Evolutionary conservation across 1,140 invertebrate genomes (phyloP), one percentile per base, ranked within the genome.

Genomic region (Drosophila pseudoobscura): DNA sequence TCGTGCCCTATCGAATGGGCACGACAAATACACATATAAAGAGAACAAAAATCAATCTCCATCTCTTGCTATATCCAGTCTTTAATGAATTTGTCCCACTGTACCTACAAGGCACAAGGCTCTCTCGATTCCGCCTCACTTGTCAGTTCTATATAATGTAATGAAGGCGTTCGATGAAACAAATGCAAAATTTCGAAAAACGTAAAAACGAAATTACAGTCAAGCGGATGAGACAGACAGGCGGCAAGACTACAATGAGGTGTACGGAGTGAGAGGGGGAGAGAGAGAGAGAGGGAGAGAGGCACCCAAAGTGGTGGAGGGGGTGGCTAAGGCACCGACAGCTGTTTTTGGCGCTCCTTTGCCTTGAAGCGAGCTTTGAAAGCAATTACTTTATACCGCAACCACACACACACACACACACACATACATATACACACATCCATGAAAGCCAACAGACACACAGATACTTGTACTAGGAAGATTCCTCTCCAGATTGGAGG

Each of bases 121-220:
- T 9, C 24, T 26, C 70, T 61, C 51, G 53, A 75, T 65, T 69
- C 65, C 74, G 61, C 74, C 73, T 71, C 78, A 75, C 64, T 85
- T 88, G 78, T 87, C 82, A 75, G 82, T 70, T 45, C 64, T 63
- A 64, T 82, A 62, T 78, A 59, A 82, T 88, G 83, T 87, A 88
- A 87, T 87, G 83, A 87, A 88, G 83, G 83, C 82, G 62, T 87
- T 87, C 82, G 71, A 87, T 87, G 70, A 83, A 88, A 87, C 84
- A 87, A 87, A 87, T 87, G 82, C 83, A 87, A 87, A 87, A 87
- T 88, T 88, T 87, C n/a, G 66, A 82, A 80, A 78, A 75, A 87
- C 78, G 83, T 75, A 70, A 68, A 87, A 85, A 78, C 56, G 65
- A 88, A 87, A 87, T 80, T 87, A 80, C 74, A 59, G 60, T 54